Evolutionary conservation across 1,140 invertebrate species (phyloP).

Genomic region (Drosophila bocqueti): DNA sequence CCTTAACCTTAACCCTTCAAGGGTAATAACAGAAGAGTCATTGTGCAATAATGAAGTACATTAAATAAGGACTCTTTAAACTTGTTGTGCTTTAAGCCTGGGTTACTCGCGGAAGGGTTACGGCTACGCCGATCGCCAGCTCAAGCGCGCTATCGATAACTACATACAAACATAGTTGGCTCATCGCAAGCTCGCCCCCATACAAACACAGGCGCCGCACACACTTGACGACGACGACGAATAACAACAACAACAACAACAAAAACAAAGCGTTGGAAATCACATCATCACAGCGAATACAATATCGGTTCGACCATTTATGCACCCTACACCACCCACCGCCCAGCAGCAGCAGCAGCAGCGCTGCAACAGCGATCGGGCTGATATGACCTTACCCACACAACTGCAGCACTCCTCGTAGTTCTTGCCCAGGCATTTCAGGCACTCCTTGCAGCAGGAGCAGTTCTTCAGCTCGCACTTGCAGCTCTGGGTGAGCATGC

Average conservation of each 20-base stretch:
- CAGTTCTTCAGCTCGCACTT: conserved; percentile 96
- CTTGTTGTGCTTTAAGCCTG: not conserved
- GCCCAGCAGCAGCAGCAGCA: conserved; percentile 1
- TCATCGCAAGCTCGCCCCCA: conserved; percentile 37
- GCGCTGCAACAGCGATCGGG: not conserved
- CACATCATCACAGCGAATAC: conserved; percentile 60
- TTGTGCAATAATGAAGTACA: not conserved
- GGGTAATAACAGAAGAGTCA: not conserved
- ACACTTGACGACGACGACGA: conserved; percentile 36
- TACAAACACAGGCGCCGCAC: conserved; percentile 30
- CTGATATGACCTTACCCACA: conserved; percentile 86
- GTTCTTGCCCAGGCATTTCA: conserved; percentile 93
- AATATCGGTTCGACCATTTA: conserved; percentile 13
- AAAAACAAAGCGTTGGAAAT: conserved; percentile 62
- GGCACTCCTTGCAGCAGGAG: conserved; percentile 97
- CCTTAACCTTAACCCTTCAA: not conserved
- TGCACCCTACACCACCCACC: conserved; percentile 29
- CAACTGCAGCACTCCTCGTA: conserved; percentile 98
- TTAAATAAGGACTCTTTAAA: not conserved
- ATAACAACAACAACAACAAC: conserved; percentile 53
- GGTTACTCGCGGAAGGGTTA: conserved; percentile 11
- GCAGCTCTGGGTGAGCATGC: conserved; percentile 97
- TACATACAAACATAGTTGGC: conserved; percentile 35
- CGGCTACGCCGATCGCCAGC: conserved; percentile 34
- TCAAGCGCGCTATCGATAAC: conserved; percentile 70